Evolutionary conservation across 2,113 vertebrate species (phyloP).

Genomic region (Gila orcuttii): DNA sequence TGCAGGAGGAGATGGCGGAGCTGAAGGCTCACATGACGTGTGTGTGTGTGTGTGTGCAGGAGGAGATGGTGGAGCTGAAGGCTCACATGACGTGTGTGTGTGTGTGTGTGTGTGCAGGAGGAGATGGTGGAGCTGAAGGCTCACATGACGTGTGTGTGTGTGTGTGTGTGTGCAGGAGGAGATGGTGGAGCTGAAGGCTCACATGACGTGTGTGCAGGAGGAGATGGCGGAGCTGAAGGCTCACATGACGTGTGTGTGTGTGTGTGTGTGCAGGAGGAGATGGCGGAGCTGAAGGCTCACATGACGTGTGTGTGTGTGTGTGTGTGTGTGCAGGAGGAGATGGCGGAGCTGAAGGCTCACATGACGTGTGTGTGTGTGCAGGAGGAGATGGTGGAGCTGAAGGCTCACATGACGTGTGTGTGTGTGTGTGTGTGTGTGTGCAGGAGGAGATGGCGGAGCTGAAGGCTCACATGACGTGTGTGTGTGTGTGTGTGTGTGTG

Average conservation of each 20-base stretch:
- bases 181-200: conserved; percentile 90
- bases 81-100: conserved; percentile 77
- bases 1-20: conserved; percentile 90
- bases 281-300: conserved; percentile 89
- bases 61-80: conserved; percentile 91
- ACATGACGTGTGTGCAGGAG: conserved; percentile 73
- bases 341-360: conserved; percentile 89
- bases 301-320: no score
- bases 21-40: conserved; percentile 81
- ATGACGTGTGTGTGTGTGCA: conserved; percentile 50
- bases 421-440: not conserved
- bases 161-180: conserved; percentile 77
- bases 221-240: conserved; percentile 92
- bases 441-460: conserved; percentile 92
- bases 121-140: conserved; percentile 92
- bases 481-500: not conserved
- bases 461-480: conserved; percentile 77
- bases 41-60: conserved; percentile 68
- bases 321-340: conserved; percentile 80
- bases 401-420: conserved; percentile 76
- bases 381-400: conserved; percentile 92
- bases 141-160: conserved; percentile 67
- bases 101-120: conserved; percentile 72
- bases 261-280: conserved; percentile 80
- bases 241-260: conserved; percentile 64